Evolutionary conservation across 1,140 invertebrate species (phyloP).

Genomic region (Apis florea): DNA sequence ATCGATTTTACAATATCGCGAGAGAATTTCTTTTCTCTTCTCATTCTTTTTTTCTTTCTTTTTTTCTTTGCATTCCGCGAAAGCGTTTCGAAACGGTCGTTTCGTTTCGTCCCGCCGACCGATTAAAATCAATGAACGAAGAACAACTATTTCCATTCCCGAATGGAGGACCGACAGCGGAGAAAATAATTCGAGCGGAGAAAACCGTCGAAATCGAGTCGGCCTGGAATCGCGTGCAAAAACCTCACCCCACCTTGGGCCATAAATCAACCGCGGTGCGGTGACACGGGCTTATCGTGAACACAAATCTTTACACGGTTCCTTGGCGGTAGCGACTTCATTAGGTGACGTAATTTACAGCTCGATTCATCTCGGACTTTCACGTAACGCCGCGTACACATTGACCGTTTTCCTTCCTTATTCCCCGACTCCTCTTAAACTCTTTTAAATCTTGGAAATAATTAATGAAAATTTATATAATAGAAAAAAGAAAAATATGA

Average conservation of each 20-base stretch:
- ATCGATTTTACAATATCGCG: too few relatives aligned
- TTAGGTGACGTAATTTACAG: constrained; percentile 74
- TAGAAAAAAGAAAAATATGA: too few relatives aligned
- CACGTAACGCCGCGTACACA: not conserved
- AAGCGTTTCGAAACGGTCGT: too few relatives aligned
- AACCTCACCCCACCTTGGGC: constrained; percentile 48
- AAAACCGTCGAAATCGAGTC: constrained; percentile 10
- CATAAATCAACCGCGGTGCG: constrained; percentile 68
- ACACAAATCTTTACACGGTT: constrained; percentile 64
- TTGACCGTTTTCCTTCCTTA: not conserved
- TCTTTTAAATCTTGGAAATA: too few relatives aligned
- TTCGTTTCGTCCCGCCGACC: not conserved
- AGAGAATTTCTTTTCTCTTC: too few relatives aligned
- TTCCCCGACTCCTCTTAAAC: not conserved
- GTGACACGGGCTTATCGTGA: constrained; percentile 51
- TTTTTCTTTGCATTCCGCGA: too few relatives aligned
- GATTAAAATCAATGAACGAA: not conserved
- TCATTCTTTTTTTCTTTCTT: too few relatives aligned
- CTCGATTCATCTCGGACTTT: constrained; percentile 44
- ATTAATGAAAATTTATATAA: too few relatives aligned
- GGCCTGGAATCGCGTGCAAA: constrained; percentile 37
- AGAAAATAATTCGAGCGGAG: not conserved
- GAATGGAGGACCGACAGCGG: too few relatives aligned
- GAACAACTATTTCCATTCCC: not conserved
- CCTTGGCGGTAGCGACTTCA: constrained; percentile 72